Evolutionary conservation across 2,113 vertebrate genomes (phyloP), one percentile per base, ranked within the genome.

Genomic region (Myiozetetes cayanensis): DNA sequence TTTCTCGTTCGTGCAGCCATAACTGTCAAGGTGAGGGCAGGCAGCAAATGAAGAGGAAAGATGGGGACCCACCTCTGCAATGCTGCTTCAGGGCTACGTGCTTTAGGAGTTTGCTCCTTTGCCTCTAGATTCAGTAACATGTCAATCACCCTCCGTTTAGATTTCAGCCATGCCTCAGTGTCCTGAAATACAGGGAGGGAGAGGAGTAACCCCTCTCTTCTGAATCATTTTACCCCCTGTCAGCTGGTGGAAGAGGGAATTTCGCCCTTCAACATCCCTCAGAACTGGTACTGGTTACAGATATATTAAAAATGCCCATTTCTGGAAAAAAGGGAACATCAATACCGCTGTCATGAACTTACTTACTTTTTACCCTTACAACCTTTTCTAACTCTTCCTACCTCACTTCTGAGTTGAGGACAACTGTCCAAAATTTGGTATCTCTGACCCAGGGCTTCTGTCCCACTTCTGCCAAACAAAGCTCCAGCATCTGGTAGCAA

Each of bases 81-180:
- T 35, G 98, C 98, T 46, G 98, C 97, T 87, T 98, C 90, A 0
- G 95, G 98, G 17, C 98, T 98, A 90, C 97, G 93, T 50, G 98
- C 98, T 70, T 86, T 97, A 8, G 68, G 78, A 66, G 94, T 95
- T 88, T 96, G 96, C 52, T 96, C 96, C 66, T 93, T 81, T 80
- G 93, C 97, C 58, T 98, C 98, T 62, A 97, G 94, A 58, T 96
- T 93, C 52, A 99, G 77, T 77, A 96, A 50, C 63, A 87, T 95
- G 49, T 99, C 98, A 2, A 99, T 96, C 41, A 95, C 95, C 35
- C 80, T 86, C 49, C 97, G 96, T 56, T 68, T 95, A 59, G 94
- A 94, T 49, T 63, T 89, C 75, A 94, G 70, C 78, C 98, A 28
- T 11, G 53, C 62, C n/a, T 94, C 91, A 21, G 76, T 84, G 30